These are phyloP conservation scores for Drosophila trichaetosa DNA, from an alignment of 2,888 invertebrate species.

Conservation along the genomic window DNA sequence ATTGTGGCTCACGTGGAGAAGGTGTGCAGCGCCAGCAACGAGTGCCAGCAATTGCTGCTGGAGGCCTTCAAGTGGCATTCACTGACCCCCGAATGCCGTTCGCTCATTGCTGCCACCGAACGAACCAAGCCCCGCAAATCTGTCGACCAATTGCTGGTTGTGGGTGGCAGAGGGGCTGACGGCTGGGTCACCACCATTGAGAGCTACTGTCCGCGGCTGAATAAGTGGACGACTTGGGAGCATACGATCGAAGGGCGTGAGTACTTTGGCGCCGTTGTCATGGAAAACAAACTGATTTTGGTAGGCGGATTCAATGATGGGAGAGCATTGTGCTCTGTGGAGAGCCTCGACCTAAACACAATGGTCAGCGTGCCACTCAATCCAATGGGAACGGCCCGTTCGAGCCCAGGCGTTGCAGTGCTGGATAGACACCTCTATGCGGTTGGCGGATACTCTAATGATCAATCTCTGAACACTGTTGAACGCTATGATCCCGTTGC, in stretches of 20 bases:
- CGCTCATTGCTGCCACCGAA: constrained; percentile 89
- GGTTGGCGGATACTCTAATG: constrained; percentile 95
- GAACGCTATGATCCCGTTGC: constrained; percentile 96
- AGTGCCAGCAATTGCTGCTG: constrained; percentile 94
- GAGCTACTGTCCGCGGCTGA: constrained; percentile 87
- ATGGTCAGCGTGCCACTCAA: constrained; percentile 92
- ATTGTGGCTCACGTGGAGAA: constrained; percentile 94
- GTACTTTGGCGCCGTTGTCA: constrained; percentile 96
- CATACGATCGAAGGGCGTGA: constrained; percentile 87
- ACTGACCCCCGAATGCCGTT: constrained; percentile 91
- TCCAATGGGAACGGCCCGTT: constrained; percentile 95
- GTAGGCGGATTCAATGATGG: constrained; percentile 92
- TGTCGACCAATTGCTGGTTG: constrained; percentile 87
- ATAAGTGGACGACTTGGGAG: constrained; percentile 84
- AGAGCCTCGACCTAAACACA: constrained; percentile 93
- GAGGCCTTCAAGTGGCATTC: constrained; percentile 97
- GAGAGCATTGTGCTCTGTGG: constrained; percentile 87
- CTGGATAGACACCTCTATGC: constrained; percentile 94
- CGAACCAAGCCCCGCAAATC: constrained; percentile 95
- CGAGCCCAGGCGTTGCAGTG: constrained; percentile 92
- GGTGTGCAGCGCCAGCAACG: constrained; percentile 87
- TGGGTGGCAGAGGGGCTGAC: constrained; percentile 86
- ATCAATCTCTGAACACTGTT: constrained; percentile 93
- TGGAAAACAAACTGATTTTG: constrained; percentile 92
- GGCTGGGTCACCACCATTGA: constrained; percentile 94